Conservation (phyloP, 2,888 invertebrate genomes). For the Agrypnus murinus region DNA sequence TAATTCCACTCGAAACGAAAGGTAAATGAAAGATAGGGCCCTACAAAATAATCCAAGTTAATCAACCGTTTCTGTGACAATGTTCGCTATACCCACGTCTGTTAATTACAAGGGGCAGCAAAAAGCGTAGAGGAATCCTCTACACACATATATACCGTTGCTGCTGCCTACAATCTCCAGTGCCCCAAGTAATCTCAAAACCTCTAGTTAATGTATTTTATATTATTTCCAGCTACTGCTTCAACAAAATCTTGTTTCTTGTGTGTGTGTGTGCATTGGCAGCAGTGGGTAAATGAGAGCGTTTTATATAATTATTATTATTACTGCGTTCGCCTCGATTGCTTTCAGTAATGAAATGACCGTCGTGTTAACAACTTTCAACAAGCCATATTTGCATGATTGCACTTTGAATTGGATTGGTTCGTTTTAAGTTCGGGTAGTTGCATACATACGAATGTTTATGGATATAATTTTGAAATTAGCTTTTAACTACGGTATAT, state of each 20-base stretch:
- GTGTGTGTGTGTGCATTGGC: too few species aligned
- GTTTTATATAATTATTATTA: slow-evolving; percentile 10
- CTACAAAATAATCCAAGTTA: slow-evolving; percentile 18
- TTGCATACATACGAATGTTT: too few species aligned
- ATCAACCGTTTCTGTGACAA: slow-evolving; percentile 32
- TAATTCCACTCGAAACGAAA: not conserved
- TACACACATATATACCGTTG: too few species aligned
- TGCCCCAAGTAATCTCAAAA: slow-evolving; percentile 12
- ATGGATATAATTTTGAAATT: slow-evolving; percentile 33
- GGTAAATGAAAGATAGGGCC: too few species aligned
- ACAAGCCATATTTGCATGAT: not conserved
- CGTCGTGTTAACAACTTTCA: not conserved
- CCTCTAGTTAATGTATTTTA: slow-evolving; percentile 26
- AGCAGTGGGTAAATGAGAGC: not conserved
- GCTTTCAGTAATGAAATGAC: not conserved
- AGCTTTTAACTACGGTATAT: slow-evolving; percentile 26
- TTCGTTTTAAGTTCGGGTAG: slow-evolving; percentile 8
- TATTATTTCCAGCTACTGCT: slow-evolving; percentile 24
- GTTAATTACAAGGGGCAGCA: slow-evolving; percentile 28
- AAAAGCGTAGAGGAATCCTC: slow-evolving; percentile 23
- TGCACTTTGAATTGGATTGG: not conserved
- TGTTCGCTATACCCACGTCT: not conserved
- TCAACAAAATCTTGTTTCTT: slow-evolving; percentile 14
- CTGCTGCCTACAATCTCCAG: not conserved
- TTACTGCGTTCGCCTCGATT: slow-evolving; percentile 15